Conservation (phyloP, 2,888 invertebrate species). For the Archips xylosteana region DNA sequence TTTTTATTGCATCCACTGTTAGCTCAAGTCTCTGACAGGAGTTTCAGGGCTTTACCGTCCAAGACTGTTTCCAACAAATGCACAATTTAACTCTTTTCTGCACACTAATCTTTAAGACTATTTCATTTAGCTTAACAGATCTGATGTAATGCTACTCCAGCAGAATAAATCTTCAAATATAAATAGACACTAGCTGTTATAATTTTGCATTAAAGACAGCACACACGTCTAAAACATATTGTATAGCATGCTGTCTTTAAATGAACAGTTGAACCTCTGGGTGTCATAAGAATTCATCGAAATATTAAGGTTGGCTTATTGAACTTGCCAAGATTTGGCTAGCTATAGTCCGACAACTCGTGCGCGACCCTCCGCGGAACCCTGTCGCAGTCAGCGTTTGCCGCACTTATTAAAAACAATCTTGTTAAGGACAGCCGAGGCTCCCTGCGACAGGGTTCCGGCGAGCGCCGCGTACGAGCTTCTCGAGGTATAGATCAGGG, state of each 20-base stretch:
- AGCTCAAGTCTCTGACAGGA: conserved; percentile 53
- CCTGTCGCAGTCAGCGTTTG: too few relatives aligned
- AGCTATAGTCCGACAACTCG: too few relatives aligned
- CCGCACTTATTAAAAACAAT: too few relatives aligned
- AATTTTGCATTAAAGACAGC: conserved; percentile 73
- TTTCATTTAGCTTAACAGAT: conserved; percentile 74
- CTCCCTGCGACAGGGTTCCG: too few relatives aligned
- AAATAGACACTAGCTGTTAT: conserved; percentile 72
- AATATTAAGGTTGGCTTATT: background rate
- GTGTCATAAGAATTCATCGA: background rate
- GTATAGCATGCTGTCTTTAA: conserved; percentile 77
- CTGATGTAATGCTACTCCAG: conserved; percentile 75
- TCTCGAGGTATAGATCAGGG: too few relatives aligned
- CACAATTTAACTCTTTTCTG: conserved; percentile 61
- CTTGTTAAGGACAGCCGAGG: too few relatives aligned
- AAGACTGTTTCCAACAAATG: conserved; percentile 58
- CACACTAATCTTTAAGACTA: conserved; percentile 68
- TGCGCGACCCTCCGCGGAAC: too few relatives aligned
- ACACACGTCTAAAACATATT: conserved; percentile 84
- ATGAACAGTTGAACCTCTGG: conserved; percentile 57
- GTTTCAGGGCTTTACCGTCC: conserved; percentile 56
- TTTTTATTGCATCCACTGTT: conserved; percentile 66
- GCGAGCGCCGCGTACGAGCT: too few relatives aligned
- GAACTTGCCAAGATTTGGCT: too few relatives aligned
- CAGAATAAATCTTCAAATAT: conserved; percentile 52